phyloP scores from a whole-genome alignment of 1,140 invertebrate genomes.

The Magallana angulata region DNA sequence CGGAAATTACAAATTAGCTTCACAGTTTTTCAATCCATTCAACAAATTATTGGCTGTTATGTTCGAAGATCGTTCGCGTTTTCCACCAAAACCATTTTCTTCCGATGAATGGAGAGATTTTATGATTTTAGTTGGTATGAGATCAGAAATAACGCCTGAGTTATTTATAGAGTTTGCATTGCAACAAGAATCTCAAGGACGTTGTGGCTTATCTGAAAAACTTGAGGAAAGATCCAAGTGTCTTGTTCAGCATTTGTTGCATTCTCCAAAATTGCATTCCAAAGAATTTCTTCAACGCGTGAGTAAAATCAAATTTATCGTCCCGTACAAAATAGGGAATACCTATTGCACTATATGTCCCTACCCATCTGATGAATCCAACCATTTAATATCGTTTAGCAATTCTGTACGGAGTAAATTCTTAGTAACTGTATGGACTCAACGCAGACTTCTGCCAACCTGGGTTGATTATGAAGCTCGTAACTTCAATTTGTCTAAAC shows the following conservation, averaged over 20 bases:
- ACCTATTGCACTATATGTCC: not conserved
- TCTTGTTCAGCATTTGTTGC: constrained; percentile 14
- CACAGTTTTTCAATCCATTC: not conserved
- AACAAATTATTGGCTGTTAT: not conserved
- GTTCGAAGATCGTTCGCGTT: not conserved
- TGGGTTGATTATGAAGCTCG: not conserved
- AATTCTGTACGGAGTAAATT: not conserved
- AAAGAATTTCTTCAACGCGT: not conserved
- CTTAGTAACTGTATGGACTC: not conserved
- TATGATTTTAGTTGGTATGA: constrained; percentile 1
- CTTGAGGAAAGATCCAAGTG: not conserved
- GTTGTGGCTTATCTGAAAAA: not conserved
- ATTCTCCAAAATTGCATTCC: not conserved
- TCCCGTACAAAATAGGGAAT: not conserved
- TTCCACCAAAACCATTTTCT: constrained; percentile 27
- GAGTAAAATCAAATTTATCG: not conserved
- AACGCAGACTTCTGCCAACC: not conserved
- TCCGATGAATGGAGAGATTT: not conserved
- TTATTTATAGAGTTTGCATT: constrained; percentile 8
- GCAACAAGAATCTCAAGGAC: not conserved
- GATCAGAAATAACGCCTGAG: not conserved
- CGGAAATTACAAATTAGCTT: not conserved
- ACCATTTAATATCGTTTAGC: not conserved
- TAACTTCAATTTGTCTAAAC: not conserved
- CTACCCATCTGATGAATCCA: not conserved